These are phyloP conservation scores for Brachionus paranguensis DNA, from an alignment of 1,140 invertebrate genomes.

Conservation along the genomic window DNA sequence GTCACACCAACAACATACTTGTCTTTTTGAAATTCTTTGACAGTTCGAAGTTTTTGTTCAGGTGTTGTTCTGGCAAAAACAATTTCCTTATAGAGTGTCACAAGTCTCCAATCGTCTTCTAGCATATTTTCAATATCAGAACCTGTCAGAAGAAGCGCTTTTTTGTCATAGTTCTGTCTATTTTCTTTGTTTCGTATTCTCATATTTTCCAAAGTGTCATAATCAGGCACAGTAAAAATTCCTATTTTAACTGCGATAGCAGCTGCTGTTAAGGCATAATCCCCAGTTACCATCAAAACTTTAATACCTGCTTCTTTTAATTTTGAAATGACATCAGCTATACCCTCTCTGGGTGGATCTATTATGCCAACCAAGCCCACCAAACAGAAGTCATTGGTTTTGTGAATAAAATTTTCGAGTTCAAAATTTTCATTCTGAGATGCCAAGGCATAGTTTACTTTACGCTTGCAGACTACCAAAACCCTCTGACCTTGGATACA, in stretches of 20 bases:
- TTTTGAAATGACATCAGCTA: constrained; percentile 74
- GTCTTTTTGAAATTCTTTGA: constrained; percentile 84
- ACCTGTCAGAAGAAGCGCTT: constrained; percentile 56
- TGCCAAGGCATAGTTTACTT: neutral
- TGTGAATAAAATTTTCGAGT: neutral
- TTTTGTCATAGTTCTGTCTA: neutral
- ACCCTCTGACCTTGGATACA: neutral
- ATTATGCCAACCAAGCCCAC: constrained; percentile 89
- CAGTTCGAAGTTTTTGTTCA: constrained; percentile 89
- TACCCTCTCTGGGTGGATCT: constrained; percentile 83
- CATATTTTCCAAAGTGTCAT: constrained; percentile 14
- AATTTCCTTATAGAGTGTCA: constrained; percentile 75
- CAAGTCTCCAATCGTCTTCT: constrained; percentile 71
- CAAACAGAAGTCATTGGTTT: constrained; percentile 65
- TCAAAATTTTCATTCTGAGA: constrained; percentile 48
- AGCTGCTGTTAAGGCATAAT: constrained; percentile 86
- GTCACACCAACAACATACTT: constrained; percentile 97
- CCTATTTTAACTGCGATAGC: constrained; percentile 68
- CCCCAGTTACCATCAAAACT: constrained; percentile 95
- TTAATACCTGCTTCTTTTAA: constrained; percentile 76
- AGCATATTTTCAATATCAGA: constrained; percentile 82
- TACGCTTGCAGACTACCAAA: neutral
- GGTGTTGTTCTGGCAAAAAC: constrained; percentile 94
- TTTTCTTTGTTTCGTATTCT: neutral
- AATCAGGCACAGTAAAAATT: neutral